Percentiles rank a stretch among this genome's conserved stretches.
Evolutionary conservation across 1,140 invertebrate species (phyloP).

Genomic region (Tetragnatha versicolor): DNA sequence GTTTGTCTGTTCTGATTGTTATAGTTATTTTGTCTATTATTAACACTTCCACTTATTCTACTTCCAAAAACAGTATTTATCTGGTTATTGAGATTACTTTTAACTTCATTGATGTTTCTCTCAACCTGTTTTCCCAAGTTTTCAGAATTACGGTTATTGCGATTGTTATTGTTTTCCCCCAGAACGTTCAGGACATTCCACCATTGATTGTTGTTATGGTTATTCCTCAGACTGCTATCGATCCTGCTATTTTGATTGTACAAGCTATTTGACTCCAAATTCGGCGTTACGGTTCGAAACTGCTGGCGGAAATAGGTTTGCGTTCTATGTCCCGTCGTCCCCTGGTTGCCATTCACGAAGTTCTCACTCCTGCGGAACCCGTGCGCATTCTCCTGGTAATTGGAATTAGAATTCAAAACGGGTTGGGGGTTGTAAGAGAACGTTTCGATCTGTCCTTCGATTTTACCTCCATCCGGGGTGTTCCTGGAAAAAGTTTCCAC

Average conservation of each 20-base stretch:
- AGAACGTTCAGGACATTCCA: conserved; percentile 44
- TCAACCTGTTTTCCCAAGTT: conserved; percentile 10
- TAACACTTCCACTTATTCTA: conserved; percentile 13
- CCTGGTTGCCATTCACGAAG: conserved; percentile 33
- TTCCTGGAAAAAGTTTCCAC: conserved; percentile 22
- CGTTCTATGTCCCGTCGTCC: conserved; percentile 35
- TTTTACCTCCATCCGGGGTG: conserved; percentile 35
- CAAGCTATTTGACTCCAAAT: conserved; percentile 16
- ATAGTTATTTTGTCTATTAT: neutral
- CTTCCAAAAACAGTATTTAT: conserved; percentile 30
- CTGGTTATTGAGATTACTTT: conserved; percentile 20
- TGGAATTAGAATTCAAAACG: conserved; percentile 20
- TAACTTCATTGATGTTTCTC: conserved; percentile 34
- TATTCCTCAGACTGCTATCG: conserved; percentile 1
- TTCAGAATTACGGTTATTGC: conserved; percentile 2
- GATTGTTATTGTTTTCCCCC: conserved; percentile 22
- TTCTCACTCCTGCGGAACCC: conserved; percentile 30
- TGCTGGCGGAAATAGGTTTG: conserved; percentile 34
- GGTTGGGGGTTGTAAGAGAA: conserved; percentile 41
- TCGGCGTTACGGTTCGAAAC: conserved; percentile 33
- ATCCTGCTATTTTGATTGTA: conserved; percentile 3
- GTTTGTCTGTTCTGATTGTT: conserved; percentile 1
- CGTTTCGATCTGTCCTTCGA: conserved; percentile 33
- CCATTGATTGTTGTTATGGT: conserved; percentile 43
- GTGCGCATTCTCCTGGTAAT: conserved; percentile 27